These are phyloP conservation scores for Lutraria lutraria DNA, from an alignment of 2,888 invertebrate species.

Conservation along the genomic window DNA sequence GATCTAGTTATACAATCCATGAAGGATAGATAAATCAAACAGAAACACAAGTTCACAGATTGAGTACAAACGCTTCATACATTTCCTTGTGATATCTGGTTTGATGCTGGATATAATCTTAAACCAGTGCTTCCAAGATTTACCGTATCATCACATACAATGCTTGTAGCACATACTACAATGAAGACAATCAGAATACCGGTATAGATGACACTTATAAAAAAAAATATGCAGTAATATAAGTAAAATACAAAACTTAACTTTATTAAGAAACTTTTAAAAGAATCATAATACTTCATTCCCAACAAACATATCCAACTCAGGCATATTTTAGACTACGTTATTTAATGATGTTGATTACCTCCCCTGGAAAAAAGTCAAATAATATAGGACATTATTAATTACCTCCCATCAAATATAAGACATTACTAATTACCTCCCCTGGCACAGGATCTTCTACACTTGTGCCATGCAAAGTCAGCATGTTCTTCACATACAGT, in stretches of 20 bases:
- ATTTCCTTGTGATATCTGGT: slow-evolving; percentile 12
- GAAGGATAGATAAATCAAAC: too few relatives aligned
- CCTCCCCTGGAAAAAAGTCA: too few relatives aligned
- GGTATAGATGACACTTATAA: neutral
- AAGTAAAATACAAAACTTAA: too few relatives aligned
- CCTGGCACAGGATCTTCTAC: slow-evolving; percentile 23
- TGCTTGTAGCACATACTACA: neutral
- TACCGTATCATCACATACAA: neutral
- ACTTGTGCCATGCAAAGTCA: slow-evolving; percentile 16
- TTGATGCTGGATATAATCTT: neutral
- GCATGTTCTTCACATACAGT: neutral
- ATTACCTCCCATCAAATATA: too few relatives aligned
- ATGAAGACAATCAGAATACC: neutral
- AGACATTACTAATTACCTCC: slow-evolving; percentile 21
- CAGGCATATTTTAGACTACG: too few relatives aligned
- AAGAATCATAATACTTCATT: too few relatives aligned
- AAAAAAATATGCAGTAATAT: neutral
- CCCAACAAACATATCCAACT: too few relatives aligned
- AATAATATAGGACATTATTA: too few relatives aligned
- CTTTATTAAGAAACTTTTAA: too few relatives aligned
- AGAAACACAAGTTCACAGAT: too few relatives aligned
- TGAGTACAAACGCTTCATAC: neutral
- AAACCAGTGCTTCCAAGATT: neutral
- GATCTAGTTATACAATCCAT: too few relatives aligned
- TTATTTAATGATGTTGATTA: too few relatives aligned